Percentiles rank a stretch among this genome's conserved stretches.
These are phyloP conservation scores for Melitaea cinxia DNA, from an alignment of 1,140 invertebrate genomes.

Conservation along the genomic window DNA sequence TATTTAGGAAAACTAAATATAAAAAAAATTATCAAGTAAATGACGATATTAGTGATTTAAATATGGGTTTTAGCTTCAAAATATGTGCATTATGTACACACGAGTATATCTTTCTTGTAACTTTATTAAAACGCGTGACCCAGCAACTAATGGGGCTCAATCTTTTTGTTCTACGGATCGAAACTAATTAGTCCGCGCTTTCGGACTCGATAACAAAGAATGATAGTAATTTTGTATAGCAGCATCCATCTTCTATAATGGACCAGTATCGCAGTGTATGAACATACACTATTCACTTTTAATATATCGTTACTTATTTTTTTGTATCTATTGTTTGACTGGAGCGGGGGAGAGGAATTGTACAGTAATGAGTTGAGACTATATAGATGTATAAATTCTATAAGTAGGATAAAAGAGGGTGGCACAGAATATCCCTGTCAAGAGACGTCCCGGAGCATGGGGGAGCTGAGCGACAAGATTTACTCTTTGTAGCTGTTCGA, in stretches of 20 bases:
- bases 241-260: slow-evolving; percentile 29
- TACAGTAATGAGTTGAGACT: slow-evolving; percentile 60
- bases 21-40: no score
- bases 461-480: slow-evolving; percentile 44
- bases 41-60: no score
- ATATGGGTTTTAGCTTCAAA: no score
- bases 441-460: slow-evolving; percentile 44
- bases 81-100: no score
- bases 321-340: slow-evolving; percentile 47
- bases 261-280: slow-evolving; percentile 8
- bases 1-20: no score
- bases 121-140: slow-evolving; percentile 59
- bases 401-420: slow-evolving; percentile 47
- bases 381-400: slow-evolving; percentile 40
- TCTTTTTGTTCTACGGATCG: slow-evolving; percentile 26
- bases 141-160: slow-evolving; percentile 47
- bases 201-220: slow-evolving; percentile 30
- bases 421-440: slow-evolving; percentile 50
- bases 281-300: slow-evolving; percentile 18
- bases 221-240: slow-evolving; percentile 31
- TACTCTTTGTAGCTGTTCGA: slow-evolving; percentile 43
- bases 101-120: slow-evolving; percentile 8
- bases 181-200: slow-evolving; percentile 36
- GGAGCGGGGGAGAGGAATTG: slow-evolving; percentile 48
- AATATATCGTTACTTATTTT: slow-evolving; percentile 40